Percentiles rank a stretch among this genome's conserved stretches.
These are phyloP conservation scores for Cydia amplana DNA, from an alignment of 1,140 invertebrate genomes.

Conservation along the genomic window DNA sequence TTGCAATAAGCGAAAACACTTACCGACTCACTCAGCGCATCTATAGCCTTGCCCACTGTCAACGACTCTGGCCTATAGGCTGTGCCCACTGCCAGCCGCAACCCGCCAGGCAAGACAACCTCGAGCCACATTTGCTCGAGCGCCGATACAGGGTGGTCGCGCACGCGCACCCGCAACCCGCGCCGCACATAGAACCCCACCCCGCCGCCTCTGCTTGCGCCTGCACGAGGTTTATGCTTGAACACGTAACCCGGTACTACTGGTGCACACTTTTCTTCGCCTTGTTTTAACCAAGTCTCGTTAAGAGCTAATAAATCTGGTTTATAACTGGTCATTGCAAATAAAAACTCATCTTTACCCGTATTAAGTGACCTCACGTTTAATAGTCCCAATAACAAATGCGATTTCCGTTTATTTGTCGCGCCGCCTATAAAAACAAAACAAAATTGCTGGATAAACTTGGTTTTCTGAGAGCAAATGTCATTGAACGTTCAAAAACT, in stretches of 20 bases:
- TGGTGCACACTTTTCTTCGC: constrained; percentile 33
- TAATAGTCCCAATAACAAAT: constrained; percentile 37
- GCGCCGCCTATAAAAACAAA: neutral
- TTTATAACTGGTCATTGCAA: constrained; percentile 18
- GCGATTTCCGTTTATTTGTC: neutral
- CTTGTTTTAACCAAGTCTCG: constrained; percentile 38
- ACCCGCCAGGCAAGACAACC: constrained; percentile 26
- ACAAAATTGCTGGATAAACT: no score
- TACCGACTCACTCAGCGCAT: constrained; percentile 41
- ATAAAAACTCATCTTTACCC: constrained; percentile 35
- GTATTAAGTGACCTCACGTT: constrained; percentile 41
- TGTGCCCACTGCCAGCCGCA: constrained; percentile 39
- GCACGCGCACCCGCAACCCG: neutral
- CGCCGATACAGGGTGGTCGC: constrained; percentile 26
- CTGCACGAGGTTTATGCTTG: constrained; percentile 29
- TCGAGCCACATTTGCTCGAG: constrained; percentile 48
- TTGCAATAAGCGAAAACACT: constrained; percentile 33
- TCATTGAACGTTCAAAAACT: no score
- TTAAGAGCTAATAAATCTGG: constrained; percentile 40
- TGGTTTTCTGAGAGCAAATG: no score
- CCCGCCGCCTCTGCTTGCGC: constrained; percentile 35
- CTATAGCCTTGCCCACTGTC: constrained; percentile 29
- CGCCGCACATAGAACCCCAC: constrained; percentile 37
- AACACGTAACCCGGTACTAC: constrained; percentile 36
- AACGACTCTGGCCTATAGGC: constrained; percentile 43